Evolutionary conservation across 2,888 invertebrate species (phyloP).

Genomic region (Yponomeuta cagnagella): DNA sequence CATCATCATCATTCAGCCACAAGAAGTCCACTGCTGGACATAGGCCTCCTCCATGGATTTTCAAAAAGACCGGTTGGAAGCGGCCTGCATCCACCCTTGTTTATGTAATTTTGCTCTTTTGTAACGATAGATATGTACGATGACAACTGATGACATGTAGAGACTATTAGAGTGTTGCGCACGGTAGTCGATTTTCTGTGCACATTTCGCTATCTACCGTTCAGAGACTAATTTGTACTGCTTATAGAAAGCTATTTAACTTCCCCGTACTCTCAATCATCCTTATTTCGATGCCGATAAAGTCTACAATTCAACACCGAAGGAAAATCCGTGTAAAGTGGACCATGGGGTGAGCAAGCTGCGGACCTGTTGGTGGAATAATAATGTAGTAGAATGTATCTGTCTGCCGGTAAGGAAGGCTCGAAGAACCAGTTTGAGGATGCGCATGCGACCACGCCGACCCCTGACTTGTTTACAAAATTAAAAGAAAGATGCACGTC

Average conservation of each 20-base stretch:
- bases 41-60: no score
- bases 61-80: no score
- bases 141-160: no score
- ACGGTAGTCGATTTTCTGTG: not conserved
- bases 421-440: not conserved
- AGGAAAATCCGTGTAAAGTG: not conserved
- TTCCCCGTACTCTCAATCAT: not conserved
- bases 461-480: not conserved
- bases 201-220: not conserved
- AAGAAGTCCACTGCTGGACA: no score
- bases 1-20: no score
- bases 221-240: not conserved
- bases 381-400: not conserved
- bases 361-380: conserved; percentile 1
- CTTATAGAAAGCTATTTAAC: conserved; percentile 1
- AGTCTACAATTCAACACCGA: not conserved
- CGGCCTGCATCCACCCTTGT: no score
- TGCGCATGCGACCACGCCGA: not conserved
- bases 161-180: no score
- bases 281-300: not conserved
- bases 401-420: not conserved
- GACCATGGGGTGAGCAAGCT: not conserved
- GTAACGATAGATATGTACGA: no score
- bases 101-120: no score
- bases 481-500: not conserved